These are phyloP conservation scores for Calameuta idolon DNA, from an alignment of 2,888 invertebrate genomes.

Conservation along the genomic window DNA sequence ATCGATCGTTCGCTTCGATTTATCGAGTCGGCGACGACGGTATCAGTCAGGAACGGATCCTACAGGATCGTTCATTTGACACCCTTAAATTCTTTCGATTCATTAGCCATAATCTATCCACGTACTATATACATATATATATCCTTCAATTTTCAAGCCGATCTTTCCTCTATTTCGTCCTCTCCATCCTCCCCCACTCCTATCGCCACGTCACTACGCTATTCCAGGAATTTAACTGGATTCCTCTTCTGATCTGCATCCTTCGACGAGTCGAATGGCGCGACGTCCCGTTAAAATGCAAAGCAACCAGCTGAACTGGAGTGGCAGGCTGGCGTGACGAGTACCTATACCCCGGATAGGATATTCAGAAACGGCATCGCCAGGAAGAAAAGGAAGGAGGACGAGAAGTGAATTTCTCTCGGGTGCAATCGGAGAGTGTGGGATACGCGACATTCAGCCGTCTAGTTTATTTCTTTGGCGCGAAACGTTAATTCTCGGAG, in stretches of 20 bases:
- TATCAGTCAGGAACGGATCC: background rate
- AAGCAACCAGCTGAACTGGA: background rate
- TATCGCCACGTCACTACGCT: background rate
- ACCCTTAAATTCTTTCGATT: background rate
- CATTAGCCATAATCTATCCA: background rate
- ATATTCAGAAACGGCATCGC: background rate
- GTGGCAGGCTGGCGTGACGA: background rate
- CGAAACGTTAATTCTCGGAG: background rate
- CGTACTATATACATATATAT: background rate
- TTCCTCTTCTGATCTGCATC: background rate
- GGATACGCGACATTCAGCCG: background rate
- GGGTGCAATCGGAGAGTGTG: background rate
- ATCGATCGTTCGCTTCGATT: background rate
- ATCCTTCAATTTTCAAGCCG: no score
- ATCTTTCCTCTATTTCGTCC: background rate
- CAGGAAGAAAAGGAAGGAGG: background rate
- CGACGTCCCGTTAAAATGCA: background rate
- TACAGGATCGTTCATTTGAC: background rate
- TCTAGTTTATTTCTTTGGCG: background rate
- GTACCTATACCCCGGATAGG: background rate
- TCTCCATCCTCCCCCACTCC: background rate
- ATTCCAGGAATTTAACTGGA: background rate
- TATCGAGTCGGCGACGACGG: background rate
- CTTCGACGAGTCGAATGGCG: background rate
- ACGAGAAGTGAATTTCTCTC: background rate